Percentiles rank a stretch among this genome's conserved stretches.
phyloP scores from a whole-genome alignment of 2,113 vertebrate genomes.

The Sebastes fasciatus region DNA sequence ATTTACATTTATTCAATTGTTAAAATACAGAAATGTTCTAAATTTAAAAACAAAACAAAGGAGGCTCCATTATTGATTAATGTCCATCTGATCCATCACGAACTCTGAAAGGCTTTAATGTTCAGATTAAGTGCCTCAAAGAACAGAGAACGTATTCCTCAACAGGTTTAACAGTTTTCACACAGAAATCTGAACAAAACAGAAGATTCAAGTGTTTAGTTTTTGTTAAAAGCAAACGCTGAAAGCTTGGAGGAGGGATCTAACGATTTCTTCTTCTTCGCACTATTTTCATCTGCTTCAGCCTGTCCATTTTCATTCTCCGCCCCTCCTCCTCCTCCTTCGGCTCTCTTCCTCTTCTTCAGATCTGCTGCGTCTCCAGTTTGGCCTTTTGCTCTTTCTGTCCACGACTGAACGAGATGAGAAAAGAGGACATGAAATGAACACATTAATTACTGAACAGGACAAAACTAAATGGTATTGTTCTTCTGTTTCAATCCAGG shows the following conservation, averaged over 20 bases:
- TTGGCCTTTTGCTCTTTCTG: slow-evolving; percentile 87
- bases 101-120: neutral
- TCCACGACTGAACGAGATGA: slow-evolving; percentile 85
- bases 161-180: neutral
- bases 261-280: slow-evolving; percentile 87
- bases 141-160: neutral
- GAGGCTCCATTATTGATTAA: neutral
- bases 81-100: neutral
- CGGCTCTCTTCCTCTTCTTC: slow-evolving; percentile 88
- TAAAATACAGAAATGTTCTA: slow-evolving; percentile 44
- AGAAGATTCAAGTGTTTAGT: slow-evolving; percentile 60
- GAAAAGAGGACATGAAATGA: neutral
- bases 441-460: slow-evolving; percentile 28
- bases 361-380: slow-evolving; percentile 75
- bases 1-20: slow-evolving; percentile 64
- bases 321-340: slow-evolving; percentile 51
- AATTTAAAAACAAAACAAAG: neutral
- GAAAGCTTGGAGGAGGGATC: slow-evolving; percentile 87
- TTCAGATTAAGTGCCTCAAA: slow-evolving; percentile 12
- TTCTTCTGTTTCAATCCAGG: slow-evolving; percentile 5
- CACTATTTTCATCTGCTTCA: slow-evolving; percentile 70
- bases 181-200: neutral
- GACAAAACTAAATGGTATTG: neutral
- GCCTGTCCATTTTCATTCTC: slow-evolving; percentile 46
- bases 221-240: slow-evolving; percentile 91